phyloP scores from a whole-genome alignment of 1,140 invertebrate genomes.

The Venustaconcha ellipsiformis region DNA sequence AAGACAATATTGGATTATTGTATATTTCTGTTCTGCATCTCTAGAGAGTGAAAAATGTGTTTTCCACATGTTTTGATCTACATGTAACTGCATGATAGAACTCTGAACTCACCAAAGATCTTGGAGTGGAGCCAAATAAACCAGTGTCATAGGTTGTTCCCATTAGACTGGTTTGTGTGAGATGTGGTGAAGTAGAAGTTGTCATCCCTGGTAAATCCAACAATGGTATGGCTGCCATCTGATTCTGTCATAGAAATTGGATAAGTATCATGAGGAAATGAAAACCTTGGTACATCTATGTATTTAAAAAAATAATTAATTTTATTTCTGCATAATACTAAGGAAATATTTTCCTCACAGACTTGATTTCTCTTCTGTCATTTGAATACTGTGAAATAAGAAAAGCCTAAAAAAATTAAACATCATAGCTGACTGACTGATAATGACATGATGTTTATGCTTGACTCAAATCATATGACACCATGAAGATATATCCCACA shows the following conservation, averaged over 20 bases:
- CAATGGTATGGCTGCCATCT: constrained; percentile 38
- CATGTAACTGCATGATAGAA: neutral
- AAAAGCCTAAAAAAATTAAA: too few relatives aligned
- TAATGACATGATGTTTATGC: too few relatives aligned
- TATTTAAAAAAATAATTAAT: too few relatives aligned
- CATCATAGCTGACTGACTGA: too few relatives aligned
- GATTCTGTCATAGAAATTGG: constrained; percentile 26
- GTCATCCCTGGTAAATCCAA: constrained; percentile 40
- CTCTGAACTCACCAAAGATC: constrained; percentile 38
- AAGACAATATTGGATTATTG: neutral
- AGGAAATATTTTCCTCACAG: too few relatives aligned
- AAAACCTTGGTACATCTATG: too few relatives aligned
- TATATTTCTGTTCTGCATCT: neutral
- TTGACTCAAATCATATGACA: too few relatives aligned
- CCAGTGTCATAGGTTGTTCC: constrained; percentile 23
- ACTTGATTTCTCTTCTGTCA: too few relatives aligned
- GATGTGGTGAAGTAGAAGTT: constrained; percentile 21
- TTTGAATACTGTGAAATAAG: too few relatives aligned
- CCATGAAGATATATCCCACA: too few relatives aligned
- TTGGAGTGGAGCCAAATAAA: constrained; percentile 34
- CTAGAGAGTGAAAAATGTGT: neutral
- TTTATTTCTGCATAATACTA: too few relatives aligned
- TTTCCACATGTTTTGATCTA: neutral
- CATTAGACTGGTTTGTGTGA: constrained; percentile 16
- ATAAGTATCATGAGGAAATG: too few relatives aligned